These are phyloP conservation scores for Pseudachorutes palmiensis DNA, from an alignment of 1,140 invertebrate genomes.

Conservation along the genomic window DNA sequence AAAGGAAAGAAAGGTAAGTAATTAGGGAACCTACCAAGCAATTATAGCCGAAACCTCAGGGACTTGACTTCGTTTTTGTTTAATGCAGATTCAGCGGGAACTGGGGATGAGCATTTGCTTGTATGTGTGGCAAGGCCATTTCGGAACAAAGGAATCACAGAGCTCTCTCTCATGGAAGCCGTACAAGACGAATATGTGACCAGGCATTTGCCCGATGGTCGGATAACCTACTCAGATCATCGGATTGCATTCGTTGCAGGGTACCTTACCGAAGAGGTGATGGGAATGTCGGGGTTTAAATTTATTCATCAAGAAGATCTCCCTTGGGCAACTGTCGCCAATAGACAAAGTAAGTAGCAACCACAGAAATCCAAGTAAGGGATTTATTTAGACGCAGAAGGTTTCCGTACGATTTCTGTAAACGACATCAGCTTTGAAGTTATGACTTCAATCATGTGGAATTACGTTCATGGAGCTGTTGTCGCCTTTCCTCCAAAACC, in stretches of 20 bases:
- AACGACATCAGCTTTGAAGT: too few species aligned
- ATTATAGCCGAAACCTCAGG: neutral
- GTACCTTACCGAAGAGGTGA: conserved; percentile 73
- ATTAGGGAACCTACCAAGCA: neutral
- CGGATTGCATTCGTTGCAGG: conserved; percentile 74
- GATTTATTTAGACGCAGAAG: too few species aligned
- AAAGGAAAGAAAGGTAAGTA: conserved; percentile 36
- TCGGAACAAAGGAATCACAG: conserved; percentile 57
- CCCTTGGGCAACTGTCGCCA: conserved; percentile 68
- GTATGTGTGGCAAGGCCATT: conserved; percentile 57
- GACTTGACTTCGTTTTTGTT: conserved; percentile 4
- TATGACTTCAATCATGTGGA: too few species aligned
- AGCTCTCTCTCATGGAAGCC: conserved; percentile 60
- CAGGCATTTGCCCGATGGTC: conserved; percentile 69
- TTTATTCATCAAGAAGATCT: conserved; percentile 81
- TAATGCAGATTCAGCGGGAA: conserved; percentile 28
- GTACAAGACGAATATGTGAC: conserved; percentile 75
- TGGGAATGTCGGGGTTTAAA: conserved; percentile 67
- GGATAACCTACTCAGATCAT: conserved; percentile 75
- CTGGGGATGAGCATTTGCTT: conserved; percentile 53
- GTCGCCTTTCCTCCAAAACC: too few species aligned
- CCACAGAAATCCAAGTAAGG: too few species aligned
- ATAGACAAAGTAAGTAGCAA: conserved; percentile 65
- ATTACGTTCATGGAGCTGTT: too few species aligned
- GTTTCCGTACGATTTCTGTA: too few species aligned